These are phyloP conservation scores for Thymelicus sylvestris DNA, from an alignment of 2,888 invertebrate genomes.

Conservation along the genomic window DNA sequence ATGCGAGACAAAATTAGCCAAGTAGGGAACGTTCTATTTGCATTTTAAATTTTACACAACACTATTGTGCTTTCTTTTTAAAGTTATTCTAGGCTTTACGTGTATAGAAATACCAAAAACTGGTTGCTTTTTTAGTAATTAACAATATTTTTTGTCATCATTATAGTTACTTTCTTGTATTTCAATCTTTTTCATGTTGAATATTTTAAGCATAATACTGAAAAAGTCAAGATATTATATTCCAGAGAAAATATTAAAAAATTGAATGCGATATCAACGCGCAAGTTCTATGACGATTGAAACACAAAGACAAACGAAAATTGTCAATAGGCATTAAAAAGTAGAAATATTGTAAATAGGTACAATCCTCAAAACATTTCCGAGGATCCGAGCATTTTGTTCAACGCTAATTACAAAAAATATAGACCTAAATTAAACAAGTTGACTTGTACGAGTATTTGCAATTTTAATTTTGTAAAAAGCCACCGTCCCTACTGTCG, in stretches of 20 bases:
- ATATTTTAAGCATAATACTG: background rate
- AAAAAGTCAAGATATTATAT: background rate
- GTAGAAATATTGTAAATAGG: too few species aligned
- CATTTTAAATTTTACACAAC: constrained; percentile 1
- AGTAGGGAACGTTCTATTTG: constrained; percentile 7
- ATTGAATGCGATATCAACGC: too few species aligned
- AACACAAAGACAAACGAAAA: too few species aligned
- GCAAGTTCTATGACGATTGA: too few species aligned
- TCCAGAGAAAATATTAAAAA: too few species aligned
- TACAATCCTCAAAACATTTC: too few species aligned
- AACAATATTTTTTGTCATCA: too few species aligned
- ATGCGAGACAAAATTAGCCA: constrained; percentile 5
- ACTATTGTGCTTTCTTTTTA: constrained; percentile 3
- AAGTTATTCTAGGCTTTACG: background rate
- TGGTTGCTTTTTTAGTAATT: too few species aligned
- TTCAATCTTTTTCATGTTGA: background rate
- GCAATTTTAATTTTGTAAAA: constrained; percentile 24
- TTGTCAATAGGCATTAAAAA: too few species aligned
- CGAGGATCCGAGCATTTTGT: background rate
- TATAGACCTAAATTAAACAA: constrained; percentile 21
- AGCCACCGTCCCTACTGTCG: constrained; percentile 9
- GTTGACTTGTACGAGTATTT: constrained; percentile 15
- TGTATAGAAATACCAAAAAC: background rate
- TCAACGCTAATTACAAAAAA: constrained; percentile 21
- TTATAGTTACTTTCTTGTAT: too few species aligned